Base-by-base conservation (phyloP, 2,113 vertebrate species). In the Perognathus longimembris region DNA sequence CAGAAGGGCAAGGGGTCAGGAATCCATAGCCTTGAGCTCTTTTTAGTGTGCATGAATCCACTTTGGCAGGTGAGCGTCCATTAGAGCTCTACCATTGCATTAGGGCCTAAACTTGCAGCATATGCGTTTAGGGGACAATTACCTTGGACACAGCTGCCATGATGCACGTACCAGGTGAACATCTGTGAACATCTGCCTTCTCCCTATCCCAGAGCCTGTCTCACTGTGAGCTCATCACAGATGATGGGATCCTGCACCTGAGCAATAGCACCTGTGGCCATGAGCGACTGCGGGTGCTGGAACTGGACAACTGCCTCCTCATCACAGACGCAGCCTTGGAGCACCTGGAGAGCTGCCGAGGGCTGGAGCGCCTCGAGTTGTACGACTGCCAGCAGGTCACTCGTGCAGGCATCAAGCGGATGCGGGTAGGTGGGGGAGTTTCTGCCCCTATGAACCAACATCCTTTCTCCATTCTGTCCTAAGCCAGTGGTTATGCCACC, bases 351-450 rank as follows among this genome's bases (percentile, higher is more conserved):
- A 98, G 97, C 98, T 99, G 99, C 98, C 99, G 98, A 26, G 98
- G 98, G 90, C 96, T 99, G 97, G 98, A 99, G 96, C 98, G 99
- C 94, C 99, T 99, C 0, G 99, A 99, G 97, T 98, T 99, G 63
- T 99, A 99, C 0, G 99, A 99, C 97, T 99, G 99, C 89, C 99
- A 99, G 97, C 99, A 99, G 89, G 99, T 99, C 93, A 99, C 99
- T 0, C 98, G 99, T 3, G 98, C 99, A 0, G 99, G 99, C 81
- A 99, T 99, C 98, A 99, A 99, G 95, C 98, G 99, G 50, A 99
- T 99, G 97, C 98, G 99, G 98, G 99, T 99, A 96, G 26, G 98
- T 94, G 38, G 2, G 28, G 9, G 34, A 22, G 7, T 6, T 12
- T 38, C 75, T 54, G 50, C 7, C 15, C 26, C 30, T 26, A n/a